These are phyloP conservation scores for Metopolophium dirhodum DNA, from an alignment of 1,140 invertebrate genomes.

Conservation along the genomic window DNA sequence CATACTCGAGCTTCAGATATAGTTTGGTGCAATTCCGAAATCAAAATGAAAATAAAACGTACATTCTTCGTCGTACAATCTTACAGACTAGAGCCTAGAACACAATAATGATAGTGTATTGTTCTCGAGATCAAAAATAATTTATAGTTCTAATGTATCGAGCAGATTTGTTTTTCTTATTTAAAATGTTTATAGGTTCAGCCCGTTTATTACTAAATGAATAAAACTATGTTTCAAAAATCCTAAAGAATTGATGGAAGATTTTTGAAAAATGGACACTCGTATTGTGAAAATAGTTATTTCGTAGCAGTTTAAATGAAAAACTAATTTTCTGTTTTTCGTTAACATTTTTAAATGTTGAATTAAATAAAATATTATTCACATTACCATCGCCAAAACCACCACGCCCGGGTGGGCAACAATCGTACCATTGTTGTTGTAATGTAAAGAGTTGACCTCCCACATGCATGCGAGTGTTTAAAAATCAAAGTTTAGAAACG, in stretches of 20 bases:
- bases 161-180: background rate
- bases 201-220: background rate
- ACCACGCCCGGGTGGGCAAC: background rate
- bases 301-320: too few relatives aligned
- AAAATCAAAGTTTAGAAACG: slow-evolving; percentile 6
- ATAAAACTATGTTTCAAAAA: background rate
- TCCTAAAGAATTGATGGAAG: background rate
- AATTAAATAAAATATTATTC: too few relatives aligned
- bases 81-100: background rate
- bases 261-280: background rate
- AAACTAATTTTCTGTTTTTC: too few relatives aligned
- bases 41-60: background rate
- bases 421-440: background rate
- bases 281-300: background rate
- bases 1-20: background rate
- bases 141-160: background rate
- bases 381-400: background rate
- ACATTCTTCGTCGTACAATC: background rate
- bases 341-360: too few relatives aligned
- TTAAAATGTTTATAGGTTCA: background rate
- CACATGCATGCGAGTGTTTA: background rate
- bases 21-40: background rate
- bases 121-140: background rate
- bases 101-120: background rate
- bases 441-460: background rate